Percentiles rank a stretch among this genome's conserved stretches.
Evolutionary conservation across 1,140 invertebrate genomes (phyloP).

Genomic region (Calliphora vicina): DNA sequence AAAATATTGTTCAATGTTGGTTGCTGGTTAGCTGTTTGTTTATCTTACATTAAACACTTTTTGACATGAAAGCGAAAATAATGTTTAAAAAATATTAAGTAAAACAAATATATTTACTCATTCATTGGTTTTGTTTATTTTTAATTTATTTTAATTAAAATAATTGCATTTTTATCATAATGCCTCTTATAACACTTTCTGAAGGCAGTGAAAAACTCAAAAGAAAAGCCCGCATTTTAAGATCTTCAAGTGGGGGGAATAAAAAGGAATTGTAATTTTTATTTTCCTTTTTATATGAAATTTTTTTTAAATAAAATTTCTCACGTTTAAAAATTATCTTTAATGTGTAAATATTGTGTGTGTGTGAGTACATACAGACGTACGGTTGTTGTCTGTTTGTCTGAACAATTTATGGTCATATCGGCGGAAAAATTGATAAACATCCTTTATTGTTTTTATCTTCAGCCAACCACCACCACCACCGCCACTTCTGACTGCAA

Average conservation of each 20-base stretch:
- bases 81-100: too few species aligned
- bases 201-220: background rate
- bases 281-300: background rate
- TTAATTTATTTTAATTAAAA: background rate
- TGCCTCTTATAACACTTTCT: background rate
- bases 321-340: background rate
- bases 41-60: too few species aligned
- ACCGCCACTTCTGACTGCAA: background rate
- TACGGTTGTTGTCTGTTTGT: background rate
- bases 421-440: slow-evolving; percentile 7
- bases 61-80: too few species aligned
- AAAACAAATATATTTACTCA: too few species aligned
- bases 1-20: too few species aligned
- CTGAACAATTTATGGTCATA: background rate
- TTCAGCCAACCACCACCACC: background rate
- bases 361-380: background rate
- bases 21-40: too few species aligned
- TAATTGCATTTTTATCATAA: background rate
- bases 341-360: background rate
- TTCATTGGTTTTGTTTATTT: background rate
- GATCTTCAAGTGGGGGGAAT: background rate
- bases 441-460: background rate
- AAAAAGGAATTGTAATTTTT: background rate
- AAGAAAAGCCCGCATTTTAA: background rate
- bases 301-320: background rate